Conservation (phyloP, 2,113 vertebrate species). For the Anas platyrhynchos region DNA sequence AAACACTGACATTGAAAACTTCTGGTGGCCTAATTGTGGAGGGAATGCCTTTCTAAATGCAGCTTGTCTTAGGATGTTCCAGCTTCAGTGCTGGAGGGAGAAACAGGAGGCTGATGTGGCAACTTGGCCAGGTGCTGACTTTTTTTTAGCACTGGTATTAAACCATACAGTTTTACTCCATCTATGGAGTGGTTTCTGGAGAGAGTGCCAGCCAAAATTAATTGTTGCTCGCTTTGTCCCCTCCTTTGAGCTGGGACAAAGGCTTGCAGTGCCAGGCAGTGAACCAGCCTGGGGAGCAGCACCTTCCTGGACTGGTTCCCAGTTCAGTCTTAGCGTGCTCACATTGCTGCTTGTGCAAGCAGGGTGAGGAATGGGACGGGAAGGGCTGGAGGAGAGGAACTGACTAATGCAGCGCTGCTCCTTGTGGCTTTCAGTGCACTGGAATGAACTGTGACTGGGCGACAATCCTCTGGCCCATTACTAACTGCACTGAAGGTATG, state of each 20-base stretch:
- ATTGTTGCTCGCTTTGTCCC: not conserved
- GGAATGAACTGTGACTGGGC: not conserved
- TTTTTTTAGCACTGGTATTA: no score
- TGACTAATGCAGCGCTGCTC: not conserved
- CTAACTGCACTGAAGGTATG: not conserved
- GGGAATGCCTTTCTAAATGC: constrained; percentile 37
- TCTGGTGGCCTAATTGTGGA: not conserved
- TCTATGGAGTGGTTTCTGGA: not conserved
- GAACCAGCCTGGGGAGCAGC: not conserved
- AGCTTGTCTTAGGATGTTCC: not conserved
- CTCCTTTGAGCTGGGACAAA: not conserved
- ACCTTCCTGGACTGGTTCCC: not conserved
- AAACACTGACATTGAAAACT: not conserved
- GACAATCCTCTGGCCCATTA: not conserved
- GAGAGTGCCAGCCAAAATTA: not conserved
- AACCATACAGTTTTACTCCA: not conserved
- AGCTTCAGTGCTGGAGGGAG: not conserved
- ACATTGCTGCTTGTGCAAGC: not conserved
- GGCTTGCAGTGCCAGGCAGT: not conserved
- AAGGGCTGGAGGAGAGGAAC: not conserved
- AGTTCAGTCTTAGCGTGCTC: not conserved
- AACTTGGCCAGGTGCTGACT: not conserved
- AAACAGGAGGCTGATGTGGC: not conserved
- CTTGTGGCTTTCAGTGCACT: not conserved
- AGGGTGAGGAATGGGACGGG: not conserved